Conservation (phyloP, 2,113 vertebrate species). For the Nothobranchius furzeri region DNA sequence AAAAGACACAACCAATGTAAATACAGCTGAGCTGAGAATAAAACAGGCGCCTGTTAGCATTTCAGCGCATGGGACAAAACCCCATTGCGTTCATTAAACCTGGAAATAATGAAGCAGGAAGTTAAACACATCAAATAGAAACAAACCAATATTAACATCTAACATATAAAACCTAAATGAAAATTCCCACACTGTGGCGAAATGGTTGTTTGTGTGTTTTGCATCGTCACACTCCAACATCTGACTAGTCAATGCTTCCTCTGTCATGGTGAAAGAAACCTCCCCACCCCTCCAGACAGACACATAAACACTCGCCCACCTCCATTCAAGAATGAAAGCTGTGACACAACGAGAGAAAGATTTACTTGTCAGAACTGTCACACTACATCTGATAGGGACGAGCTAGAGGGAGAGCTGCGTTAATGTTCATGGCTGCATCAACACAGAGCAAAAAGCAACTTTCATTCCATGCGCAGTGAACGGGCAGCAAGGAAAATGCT, state of each 20-base stretch:
- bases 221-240: constrained; percentile 30
- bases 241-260: constrained; percentile 30
- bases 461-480: constrained; percentile 16
- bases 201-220: constrained; percentile 10
- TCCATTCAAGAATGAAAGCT: constrained; percentile 33
- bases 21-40: too few relatives aligned
- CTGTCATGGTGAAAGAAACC: constrained; percentile 38
- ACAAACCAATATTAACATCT: too few relatives aligned
- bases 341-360: constrained; percentile 45
- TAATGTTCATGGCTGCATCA: constrained; percentile 21
- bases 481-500: constrained; percentile 8
- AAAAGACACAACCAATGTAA: too few relatives aligned
- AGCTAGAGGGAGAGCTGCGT: constrained; percentile 23
- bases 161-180: not conserved
- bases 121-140: too few relatives aligned
- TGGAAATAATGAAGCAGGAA: too few relatives aligned
- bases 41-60: too few relatives aligned
- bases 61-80: too few relatives aligned
- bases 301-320: constrained; percentile 29
- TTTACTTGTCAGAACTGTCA: constrained; percentile 58
- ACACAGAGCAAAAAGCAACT: constrained; percentile 9
- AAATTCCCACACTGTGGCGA: constrained; percentile 20
- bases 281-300: constrained; percentile 5
- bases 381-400: constrained; percentile 14
- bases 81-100: too few relatives aligned